These are phyloP conservation scores for Clytia hemisphaerica DNA, from an alignment of 30 jellyfish, hydroid and myxozoan species.

Conservation along the genomic window DNA sequence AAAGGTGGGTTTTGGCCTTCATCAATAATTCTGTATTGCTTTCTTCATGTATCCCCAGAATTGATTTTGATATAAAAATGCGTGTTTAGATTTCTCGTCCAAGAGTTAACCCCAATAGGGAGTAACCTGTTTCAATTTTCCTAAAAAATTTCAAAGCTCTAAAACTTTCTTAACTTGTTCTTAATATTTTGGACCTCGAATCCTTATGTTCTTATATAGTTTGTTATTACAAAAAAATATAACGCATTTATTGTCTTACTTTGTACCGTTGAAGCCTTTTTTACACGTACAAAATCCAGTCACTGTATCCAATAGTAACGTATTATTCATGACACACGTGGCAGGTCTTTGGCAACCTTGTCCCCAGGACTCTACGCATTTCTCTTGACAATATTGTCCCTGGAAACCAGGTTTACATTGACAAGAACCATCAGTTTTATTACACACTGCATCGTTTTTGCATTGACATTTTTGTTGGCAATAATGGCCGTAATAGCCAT, in stretches of 20 bases:
- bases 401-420: constrained; percentile 47
- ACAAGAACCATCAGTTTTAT: constrained; percentile 56
- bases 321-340: constrained; percentile 19
- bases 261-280: constrained; percentile 7
- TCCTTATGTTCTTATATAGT: too few species aligned
- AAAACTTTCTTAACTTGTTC: too few species aligned
- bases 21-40: too few species aligned
- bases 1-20: too few species aligned
- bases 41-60: too few species aligned
- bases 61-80: too few species aligned
- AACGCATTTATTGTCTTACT: not conserved
- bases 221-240: not conserved
- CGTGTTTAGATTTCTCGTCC: too few species aligned
- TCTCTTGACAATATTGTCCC: constrained; percentile 35
- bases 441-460: constrained; percentile 56
- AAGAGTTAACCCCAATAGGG: too few species aligned
- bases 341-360: constrained; percentile 25
- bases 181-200: too few species aligned
- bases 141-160: too few species aligned
- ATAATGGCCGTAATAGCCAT: constrained; percentile 37
- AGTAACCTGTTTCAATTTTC: too few species aligned
- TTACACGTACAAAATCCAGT: constrained; percentile 40
- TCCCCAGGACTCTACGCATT: constrained; percentile 32
- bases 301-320: constrained; percentile 46
- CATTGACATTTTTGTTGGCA: constrained; percentile 51